Base-by-base conservation (phyloP, 2,888 invertebrate genomes). In the Chloroclysta siterata region DNA sequence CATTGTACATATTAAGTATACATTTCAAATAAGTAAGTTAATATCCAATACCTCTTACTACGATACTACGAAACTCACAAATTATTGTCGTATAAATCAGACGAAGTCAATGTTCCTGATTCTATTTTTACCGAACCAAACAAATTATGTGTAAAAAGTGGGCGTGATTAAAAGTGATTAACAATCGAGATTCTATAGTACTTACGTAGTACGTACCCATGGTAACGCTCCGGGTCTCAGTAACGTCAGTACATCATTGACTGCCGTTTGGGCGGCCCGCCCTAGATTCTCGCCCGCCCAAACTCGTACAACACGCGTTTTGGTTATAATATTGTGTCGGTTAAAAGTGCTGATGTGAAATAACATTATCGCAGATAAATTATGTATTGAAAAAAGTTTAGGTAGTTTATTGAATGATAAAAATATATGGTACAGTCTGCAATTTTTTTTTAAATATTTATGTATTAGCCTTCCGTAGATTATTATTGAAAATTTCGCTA, bases 181-280 rank as follows among this genome's bases (percentile, higher is more conserved):
- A 64, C 67, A 55, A 63, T 69, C 66, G 62, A 52, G 65, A 57
- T 46, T 17, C 17, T 0, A 11, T 11, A 46, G 46, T 46, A 46
- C 44, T 8, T 17, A 10, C 11, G 17, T 44, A 17, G 60, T 69
- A 71, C 13, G 61, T 62, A 61, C 63, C 60, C 65, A 53, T 72
- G 63, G 78, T 77, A 78, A 56, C 55, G 22, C 56, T 36, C 61
- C 68, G 64, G 74, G 75, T 69, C 69, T 50, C 55, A 15, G 65
- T 59, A 59, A 68, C 77, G 79, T 75, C 83, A 85, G 85, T 86
- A 53, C 70, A 66, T 73, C 75, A 75, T 73, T 73, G 78, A 74
- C 80, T 70, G 62, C 73, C 80, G 83, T 60, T 70, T 72, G 76
- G 80, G 84, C 85, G 83, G 78, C 76, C 77, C 82, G 85, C 83